Evolutionary conservation across 2,797 vertebrate species (phyloP), one percentile per base, ranked within the genome.

Genomic region (Pseudotriccus pelzelni): DNA sequence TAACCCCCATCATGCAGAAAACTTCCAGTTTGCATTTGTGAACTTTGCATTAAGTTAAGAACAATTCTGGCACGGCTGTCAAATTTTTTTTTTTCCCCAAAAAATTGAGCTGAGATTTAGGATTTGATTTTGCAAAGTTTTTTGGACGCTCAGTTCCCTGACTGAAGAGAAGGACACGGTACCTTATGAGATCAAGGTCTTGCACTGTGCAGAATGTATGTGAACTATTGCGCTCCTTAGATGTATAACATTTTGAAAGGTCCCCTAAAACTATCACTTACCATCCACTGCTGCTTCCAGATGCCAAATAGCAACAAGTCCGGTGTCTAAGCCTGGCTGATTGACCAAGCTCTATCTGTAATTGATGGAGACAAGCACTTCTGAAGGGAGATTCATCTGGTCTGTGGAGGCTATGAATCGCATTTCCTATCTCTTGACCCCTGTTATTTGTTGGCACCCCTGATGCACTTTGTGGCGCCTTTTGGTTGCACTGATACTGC

Each of bases 311-410:
- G 73, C 49, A 60, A 41, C 47, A 64, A 76, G 76, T 94, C 87
- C 89, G 76, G 83, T 86, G 93, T 94, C 73, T 91, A 47, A 86
- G 44, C 64, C 19, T 93, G 89, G 83, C 50, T 94, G 93, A 86
- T 62, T 86, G 93, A 36, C 79, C 18, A 30, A 87, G 27, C 36
- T 88, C 80, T 73, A 91, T 93, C 69, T 81, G 90, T 94, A 94
- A 93, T 88, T 94, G 85, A 94, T 94, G 83, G 85, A 94, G 80
- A 94, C 90, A 94, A 95, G 32, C 76, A 72, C 69, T 91, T 94
- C 55, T 78, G 85, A 91, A 47, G n/a, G 86, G 62, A 97, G 62
- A 78, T 90, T 88, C 80, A 78, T 73, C 62, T 84, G 43, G 58
- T 90, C 83, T 72, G 2, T 1, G 3, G 80, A 88, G 90, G 69